Base-by-base conservation (phyloP, 1,140 invertebrate genomes). In the Pantala flavescens region DNA sequence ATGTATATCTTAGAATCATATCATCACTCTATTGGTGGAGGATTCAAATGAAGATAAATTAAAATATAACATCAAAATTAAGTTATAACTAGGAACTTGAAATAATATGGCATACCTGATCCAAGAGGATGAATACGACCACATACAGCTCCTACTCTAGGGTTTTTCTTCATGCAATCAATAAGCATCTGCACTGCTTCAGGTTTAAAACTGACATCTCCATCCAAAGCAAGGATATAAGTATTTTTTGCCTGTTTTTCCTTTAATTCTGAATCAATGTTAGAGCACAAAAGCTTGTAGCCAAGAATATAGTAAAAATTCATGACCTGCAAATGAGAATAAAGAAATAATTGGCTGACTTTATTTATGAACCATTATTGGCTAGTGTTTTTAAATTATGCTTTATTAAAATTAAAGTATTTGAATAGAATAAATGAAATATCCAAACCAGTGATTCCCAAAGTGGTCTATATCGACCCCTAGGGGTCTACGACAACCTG, bases 271-370 rank as follows among this genome's bases (percentile, higher is more conserved):
- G 79, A 78, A 23, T 78, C 73, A 24, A 82, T 81, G 71, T 77
- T 79, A 74, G 78, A 42, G 73, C 85, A 82, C 79, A 87, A 84
- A 19, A 89, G 81, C 24, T 84, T 80, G 77, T 86, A 84, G 0
- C 87, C 87, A 16, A 89, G 82, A 9, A 89, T 78, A 77, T 88
- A 89, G 79, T 89, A 89, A 86, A 88, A 89, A 79, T 89, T 89
- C 88, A 89, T 89, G 21, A 87, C 85, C 85, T 85, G 72, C 70
- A 76, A 72, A 19, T 24, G 16, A 63, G 12, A 63, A 63, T 14
- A 63, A 16, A 16, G 16, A 63, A 63, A 63, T 7, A 49, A 49
- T 49, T 49, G 14, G 2, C 28, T 36, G 9, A 9, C 2, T 36
- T 36, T 36, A 36, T 36, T 36, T 36, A 36, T 36, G 2, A 36